Evolutionary conservation across 2,797 vertebrate genomes (phyloP), one percentile per base, ranked within the genome.

Genomic region (Buphagus erythrorhynchus): DNA sequence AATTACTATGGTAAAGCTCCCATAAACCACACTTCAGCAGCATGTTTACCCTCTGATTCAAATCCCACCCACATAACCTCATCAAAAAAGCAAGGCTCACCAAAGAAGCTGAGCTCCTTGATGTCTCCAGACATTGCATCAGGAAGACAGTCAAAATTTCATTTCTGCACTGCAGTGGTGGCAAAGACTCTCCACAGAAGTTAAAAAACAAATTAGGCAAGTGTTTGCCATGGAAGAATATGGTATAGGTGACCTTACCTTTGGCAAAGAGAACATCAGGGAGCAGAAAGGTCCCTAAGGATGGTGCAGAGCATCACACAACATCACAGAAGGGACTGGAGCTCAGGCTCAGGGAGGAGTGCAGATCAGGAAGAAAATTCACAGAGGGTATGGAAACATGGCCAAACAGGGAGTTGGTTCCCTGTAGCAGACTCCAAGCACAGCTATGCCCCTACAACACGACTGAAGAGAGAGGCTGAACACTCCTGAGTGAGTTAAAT

Each of bases 391-490:
- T 1, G 8, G 4, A 15, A 3, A 11, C 7, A 2, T 0, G 0
- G 26, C 2, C 13, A 78, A 33, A 5, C 28, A 75, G 1, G 4
- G 14, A 75, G 14, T 0, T 24, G 16, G 21, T 1, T 2, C 28
- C 35, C 19, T 11, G 1, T 1, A 0, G 9, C 1, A 7, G 2
- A 1, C 0, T 20, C 18, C 28, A 43, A 0, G 1, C 10, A 36
- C 0, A 0, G 1, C 11, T 11, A 0, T 31, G 0, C 31, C 16
- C 0, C 10, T 11, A 16, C 11, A 46, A 0, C 4, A 8, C 0
- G 0, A 2, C 13, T 45, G 5, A 16, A 1, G 0, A 0, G 0
- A 0, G 0, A 0, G 0, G 0, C 0, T 0, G 0, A 3, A 0
- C 0, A 0, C 0, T 1, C 21, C 19, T 8, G 24, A 14, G 16